Base-by-base conservation (phyloP, 2,888 invertebrate species). In the Philaethria dido region DNA sequence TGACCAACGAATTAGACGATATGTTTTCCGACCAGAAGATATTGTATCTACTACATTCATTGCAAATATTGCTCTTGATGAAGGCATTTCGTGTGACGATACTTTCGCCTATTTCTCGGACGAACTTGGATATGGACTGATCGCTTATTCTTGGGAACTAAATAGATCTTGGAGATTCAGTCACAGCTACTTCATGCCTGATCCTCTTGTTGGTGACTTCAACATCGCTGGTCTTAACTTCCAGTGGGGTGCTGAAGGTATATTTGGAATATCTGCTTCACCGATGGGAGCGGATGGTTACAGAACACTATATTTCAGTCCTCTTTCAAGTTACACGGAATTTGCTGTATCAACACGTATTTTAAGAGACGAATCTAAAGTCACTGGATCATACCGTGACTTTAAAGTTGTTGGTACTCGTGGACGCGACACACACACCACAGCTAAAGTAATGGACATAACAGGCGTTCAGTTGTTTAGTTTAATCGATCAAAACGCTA, bases 21-120 rank as follows among this genome's bases (percentile, higher is more conserved):
- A 96, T 77, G 95, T 94, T 64, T 93, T 97, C 72, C 93, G 94
- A 18, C 88, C 94, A 0, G 96, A 96, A 70, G 96, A 97, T 77
- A 96, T 95, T 20, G 96, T 96, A 72, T 86, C 94, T 62, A 94
- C 95, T 48, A 97, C 97, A 0, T 97, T 97, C 83, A 96, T 97
- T 70, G 97, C 97, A n/a, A 97, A 96, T 79, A 96, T 96, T 66
- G 96, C 95, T n/a, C 94, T 97, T 2, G 97, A 97, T 78, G 92
- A 96, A 72, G 96, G 96, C 36, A 92, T 93, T 75, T 93, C 91
- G 50, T 97, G 97, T 78, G 95, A 96, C 3, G 96, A 97, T 78
- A 94, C 96, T 0, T 96, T 93, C 79, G 96, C 96, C 0, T 97
- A 97, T 82, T 94, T 96, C 86, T 95, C 96, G 0, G 97, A 97